phyloP scores from a whole-genome alignment of 1,140 invertebrate species.

The Tyrophagus putrescentiae region DNA sequence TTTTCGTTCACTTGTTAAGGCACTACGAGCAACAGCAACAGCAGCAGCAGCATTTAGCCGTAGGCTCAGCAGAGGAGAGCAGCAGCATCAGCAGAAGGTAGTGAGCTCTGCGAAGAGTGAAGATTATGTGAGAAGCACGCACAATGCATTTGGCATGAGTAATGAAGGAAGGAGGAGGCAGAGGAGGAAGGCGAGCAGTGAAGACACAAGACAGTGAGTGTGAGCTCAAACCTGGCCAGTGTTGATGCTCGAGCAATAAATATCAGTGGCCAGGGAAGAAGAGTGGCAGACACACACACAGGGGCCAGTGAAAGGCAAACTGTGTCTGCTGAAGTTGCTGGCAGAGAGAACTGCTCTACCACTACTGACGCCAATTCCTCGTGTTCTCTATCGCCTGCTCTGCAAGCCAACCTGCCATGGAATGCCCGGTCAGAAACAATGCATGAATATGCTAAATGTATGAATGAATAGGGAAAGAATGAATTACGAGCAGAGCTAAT shows the following conservation, averaged over 20 bases:
- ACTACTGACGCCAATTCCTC: neutral
- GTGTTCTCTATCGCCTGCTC: no score
- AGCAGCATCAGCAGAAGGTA: no score
- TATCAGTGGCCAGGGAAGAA: neutral
- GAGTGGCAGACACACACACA: no score
- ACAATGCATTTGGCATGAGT: conserved; percentile 13
- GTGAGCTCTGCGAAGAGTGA: neutral
- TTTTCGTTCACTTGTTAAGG: conserved; percentile 13
- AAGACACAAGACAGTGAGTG: no score
- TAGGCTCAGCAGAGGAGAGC: conserved; percentile 3
- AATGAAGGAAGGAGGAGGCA: neutral
- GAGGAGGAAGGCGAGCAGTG: no score
- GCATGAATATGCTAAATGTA: conserved; percentile 12
- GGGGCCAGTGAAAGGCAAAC: neutral
- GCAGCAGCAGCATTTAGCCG: conserved; percentile 2
- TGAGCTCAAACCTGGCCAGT: neutral
- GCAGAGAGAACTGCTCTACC: neutral
- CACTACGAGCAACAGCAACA: neutral
- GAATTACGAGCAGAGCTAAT: conserved; percentile 6
- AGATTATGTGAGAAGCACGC: conserved; percentile 15
- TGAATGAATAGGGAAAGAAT: conserved; percentile 14
- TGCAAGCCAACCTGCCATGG: neutral
- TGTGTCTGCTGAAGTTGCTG: neutral
- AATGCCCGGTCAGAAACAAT: conserved; percentile 6
- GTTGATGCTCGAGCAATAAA: conserved; percentile 10